Base-by-base conservation (phyloP, 2,797 vertebrate species). In the Gobio occitaniae region DNA sequence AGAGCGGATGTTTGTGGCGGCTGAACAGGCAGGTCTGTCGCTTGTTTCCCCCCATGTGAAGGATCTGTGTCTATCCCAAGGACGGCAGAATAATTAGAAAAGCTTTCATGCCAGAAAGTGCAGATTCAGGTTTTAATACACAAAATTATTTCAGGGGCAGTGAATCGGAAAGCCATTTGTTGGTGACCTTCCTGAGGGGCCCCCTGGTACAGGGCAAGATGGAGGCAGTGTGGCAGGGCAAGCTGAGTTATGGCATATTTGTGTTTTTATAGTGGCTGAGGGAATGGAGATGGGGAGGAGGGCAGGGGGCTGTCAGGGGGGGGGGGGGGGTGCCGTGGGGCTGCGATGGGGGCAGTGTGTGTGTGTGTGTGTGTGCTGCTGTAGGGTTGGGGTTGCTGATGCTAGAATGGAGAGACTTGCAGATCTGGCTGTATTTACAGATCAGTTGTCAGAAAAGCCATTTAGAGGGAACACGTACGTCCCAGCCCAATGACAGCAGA, bases 91-190 rank as follows among this genome's bases (percentile, higher is more conserved):
- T 96, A 99, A 99, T 99, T 99, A 99, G 97, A 97, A 97, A 97
- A 96, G 97, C 97, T 99, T 99, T 98, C 97, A 96, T 97, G 97
- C 97, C 97, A 99, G 97, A 99, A 99, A 99, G 98, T 99, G 98
- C 98, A 98, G 98, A 99, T 99, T 98, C 98, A 99, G 98, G 98
- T 98, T 99, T 99, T 99, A 99, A 99, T 99, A 98, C 98, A 97
- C 98, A 99, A 99, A 99, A 99, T 99, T 99, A 99, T 99, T 99
- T 99, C 98, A 98, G 97, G 97, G 97, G 98, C 97, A 99, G 97
- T 99, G 97, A 99, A 99, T 99, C 96, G 98, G 98, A 99, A 99
- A 99, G 97, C 98, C 97, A 98, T 99, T 99, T 99, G 97, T 99
- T 98, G 97, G 97, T 99, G 98, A 99, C 98, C 98, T 99, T 99